Base-by-base conservation (phyloP, 2,888 invertebrate species). In the Omphaloscelis lunosa region DNA sequence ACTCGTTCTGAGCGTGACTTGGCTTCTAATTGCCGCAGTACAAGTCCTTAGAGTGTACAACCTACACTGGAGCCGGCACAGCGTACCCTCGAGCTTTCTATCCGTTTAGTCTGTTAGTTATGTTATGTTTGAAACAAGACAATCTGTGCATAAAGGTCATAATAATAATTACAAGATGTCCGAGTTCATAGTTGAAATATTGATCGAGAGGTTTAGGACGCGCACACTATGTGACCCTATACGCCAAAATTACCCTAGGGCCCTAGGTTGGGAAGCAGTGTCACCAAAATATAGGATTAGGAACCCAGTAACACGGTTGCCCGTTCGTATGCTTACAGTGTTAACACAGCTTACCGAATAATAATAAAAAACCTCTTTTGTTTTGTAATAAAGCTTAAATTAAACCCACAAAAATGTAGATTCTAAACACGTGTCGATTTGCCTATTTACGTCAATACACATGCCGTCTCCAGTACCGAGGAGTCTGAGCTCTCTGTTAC, bases 1-100 rank as follows among this genome's bases (percentile, higher is more conserved):
- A 93, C 92, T 92, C 90, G 86, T 83, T 79, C 78, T 85, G 88
- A 62, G 79, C 93, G 94, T 94, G 94, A 93, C 92, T 90, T 83
- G 94, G 83, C 71, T 91, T 88, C 88, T 89, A 91, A 94, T 90
- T 86, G 85, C 72, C 79, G 75, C 70, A 86, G 83, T 83, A 78
- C 34, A 53, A 11, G 69, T 58, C 75, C 62, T 72, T 63, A 71
- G 45, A 56, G 63, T 71, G 39, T 56, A 72, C 61, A 34, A 67
- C 27, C 61, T 23, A 75, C 63, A 66, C 70, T 67, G 58, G 66
- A 81, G 82, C 71, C 62, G 51, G 29, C n/a, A 62, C 41, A 62
- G 15, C 39, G 17, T 41, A 56, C 61, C 56, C 51, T 48, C 56
- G 17, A 81, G 72, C 59, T 29, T 29, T n/a, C 53, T 48, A 27